These are phyloP conservation scores for Orthosia gothica DNA, from an alignment of 2,888 invertebrate genomes.

Conservation along the genomic window DNA sequence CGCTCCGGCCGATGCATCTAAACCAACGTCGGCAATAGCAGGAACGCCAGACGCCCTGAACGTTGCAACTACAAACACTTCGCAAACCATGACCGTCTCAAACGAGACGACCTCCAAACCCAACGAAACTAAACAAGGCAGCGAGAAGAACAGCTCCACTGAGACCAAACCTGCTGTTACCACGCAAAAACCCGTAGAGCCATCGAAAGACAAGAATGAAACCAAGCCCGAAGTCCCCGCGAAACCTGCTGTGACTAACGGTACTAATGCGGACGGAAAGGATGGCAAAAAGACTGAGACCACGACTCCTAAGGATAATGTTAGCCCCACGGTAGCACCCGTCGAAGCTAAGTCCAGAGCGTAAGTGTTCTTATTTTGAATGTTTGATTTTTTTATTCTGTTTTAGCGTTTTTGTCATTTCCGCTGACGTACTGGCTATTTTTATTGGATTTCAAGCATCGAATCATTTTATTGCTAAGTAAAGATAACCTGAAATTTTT, in stretches of 20 bases:
- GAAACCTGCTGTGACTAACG: constrained; percentile 42
- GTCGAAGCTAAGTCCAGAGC: constrained; percentile 78
- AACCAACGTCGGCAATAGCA: background rate
- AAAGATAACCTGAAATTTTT: no score
- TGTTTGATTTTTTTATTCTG: background rate
- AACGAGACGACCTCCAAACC: constrained; percentile 19
- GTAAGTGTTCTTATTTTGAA: constrained; percentile 69
- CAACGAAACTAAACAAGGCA: constrained; percentile 32
- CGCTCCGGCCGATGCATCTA: background rate
- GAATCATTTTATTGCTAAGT: no score
- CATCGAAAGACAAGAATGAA: constrained; percentile 39
- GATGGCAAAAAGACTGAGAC: constrained; percentile 52
- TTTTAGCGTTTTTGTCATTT: background rate
- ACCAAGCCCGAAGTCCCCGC: constrained; percentile 5
- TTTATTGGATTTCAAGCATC: background rate
- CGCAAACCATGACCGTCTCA: constrained; percentile 6
- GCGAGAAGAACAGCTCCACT: constrained; percentile 46
- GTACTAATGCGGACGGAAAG: constrained; percentile 53
- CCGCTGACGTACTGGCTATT: background rate
- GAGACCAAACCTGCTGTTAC: constrained; percentile 27
- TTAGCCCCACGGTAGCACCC: constrained; percentile 70
- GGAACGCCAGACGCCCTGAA: background rate
- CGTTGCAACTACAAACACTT: constrained; percentile 14
- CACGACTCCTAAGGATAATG: constrained; percentile 61
- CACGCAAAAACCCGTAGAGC: constrained; percentile 25